These are phyloP conservation scores for Kryptolebias marmoratus DNA, from an alignment of 2,113 vertebrate species.

Conservation along the genomic window DNA sequence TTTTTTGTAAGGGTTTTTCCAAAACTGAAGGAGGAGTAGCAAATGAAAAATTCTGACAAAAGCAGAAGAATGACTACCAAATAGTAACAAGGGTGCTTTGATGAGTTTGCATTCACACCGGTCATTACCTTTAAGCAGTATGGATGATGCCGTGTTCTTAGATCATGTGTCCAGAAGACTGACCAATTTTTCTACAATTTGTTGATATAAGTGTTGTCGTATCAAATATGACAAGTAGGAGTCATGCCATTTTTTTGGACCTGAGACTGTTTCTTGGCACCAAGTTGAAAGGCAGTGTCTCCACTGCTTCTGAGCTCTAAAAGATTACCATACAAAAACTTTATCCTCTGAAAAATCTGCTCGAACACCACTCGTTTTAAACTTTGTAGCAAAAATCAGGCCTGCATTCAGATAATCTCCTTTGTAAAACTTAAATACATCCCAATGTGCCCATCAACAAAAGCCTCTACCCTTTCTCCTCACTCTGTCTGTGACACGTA, in stretches of 20 bases:
- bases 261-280: background rate
- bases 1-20: too few relatives aligned
- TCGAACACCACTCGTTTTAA: conserved; percentile 71
- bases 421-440: conserved; percentile 83
- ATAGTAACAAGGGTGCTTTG: too few relatives aligned
- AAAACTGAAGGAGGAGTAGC: too few relatives aligned
- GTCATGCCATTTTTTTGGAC: background rate
- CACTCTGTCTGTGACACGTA: conserved; percentile 72
- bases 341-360: conserved; percentile 69
- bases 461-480: conserved; percentile 72
- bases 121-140: background rate
- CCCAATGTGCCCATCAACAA: conserved; percentile 83
- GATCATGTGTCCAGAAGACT: background rate
- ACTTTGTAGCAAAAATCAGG: conserved; percentile 80
- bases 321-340: conserved; percentile 66
- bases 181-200: too few relatives aligned
- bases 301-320: conserved; percentile 18
- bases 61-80: too few relatives aligned
- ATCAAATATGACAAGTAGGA: conserved; percentile 21
- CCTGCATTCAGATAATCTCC: conserved; percentile 73
- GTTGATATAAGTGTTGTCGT: background rate
- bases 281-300: conserved; percentile 22
- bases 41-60: too few relatives aligned
- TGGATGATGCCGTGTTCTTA: background rate
- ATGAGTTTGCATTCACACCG: too few relatives aligned